Conservation (phyloP, 2,888 invertebrate genomes). For the Ommatoiulus sabulosus region DNA sequence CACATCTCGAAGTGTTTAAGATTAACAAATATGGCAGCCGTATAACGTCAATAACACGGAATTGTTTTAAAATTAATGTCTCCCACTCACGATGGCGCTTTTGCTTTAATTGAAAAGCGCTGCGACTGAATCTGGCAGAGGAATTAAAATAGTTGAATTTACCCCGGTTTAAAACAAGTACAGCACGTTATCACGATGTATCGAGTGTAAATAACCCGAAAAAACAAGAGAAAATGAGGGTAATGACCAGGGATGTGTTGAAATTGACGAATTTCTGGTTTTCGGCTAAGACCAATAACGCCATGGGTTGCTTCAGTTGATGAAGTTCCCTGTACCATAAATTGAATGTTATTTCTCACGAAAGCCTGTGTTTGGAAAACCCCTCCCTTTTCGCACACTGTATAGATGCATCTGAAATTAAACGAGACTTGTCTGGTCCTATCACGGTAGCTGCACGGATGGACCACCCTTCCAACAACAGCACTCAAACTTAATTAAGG, state of each 20-base stretch:
- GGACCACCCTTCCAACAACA: not conserved
- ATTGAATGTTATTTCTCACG: not conserved
- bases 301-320: not conserved
- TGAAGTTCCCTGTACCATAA: not conserved
- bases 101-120: not conserved
- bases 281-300: not conserved
- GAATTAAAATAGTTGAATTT: not conserved
- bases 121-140: not conserved
- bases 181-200: too few relatives aligned
- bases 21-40: not conserved
- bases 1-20: not conserved
- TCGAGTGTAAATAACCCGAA: not conserved
- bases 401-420: not conserved
- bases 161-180: not conserved
- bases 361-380: not conserved
- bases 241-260: not conserved
- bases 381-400: not conserved
- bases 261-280: not conserved
- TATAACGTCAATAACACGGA: not conserved
- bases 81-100: not conserved
- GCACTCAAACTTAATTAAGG: constrained; percentile 1
- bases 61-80: not conserved
- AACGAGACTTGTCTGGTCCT: not conserved
- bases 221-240: not conserved
- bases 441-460: not conserved